Evolutionary conservation across 1,140 invertebrate genomes (phyloP), one percentile per base, ranked within the genome.

Genomic region (Scaptodrosophila lebanonensis): DNA sequence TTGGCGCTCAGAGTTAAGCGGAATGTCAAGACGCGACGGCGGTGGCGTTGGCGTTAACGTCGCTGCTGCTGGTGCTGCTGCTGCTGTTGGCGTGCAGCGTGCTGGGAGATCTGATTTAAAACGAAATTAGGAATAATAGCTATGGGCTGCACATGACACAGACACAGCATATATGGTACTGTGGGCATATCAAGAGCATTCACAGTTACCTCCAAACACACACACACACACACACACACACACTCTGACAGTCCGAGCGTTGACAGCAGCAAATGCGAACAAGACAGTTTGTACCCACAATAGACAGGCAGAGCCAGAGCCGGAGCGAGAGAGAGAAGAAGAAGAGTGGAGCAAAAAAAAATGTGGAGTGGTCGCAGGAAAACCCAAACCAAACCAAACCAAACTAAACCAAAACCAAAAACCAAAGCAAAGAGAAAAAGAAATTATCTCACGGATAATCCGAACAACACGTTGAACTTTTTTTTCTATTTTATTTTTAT

Each of bases 51-150:
- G 58, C 59, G 58, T 54, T 29, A 25, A 15, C 57, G 45, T 32
- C 15, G 43, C 30, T 44, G 25, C 29, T 12, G 42, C 30, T 27
- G 25, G 36, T 48, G 30, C 18, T 15, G 50, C 45, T 22, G 33
- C 33, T 12, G 47, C 39, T 16, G 30, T 45, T 27, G 48, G 17
- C 30, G 27, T 16, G 43, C 42, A 48, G 42, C 69, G 65, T 27
- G 45, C 56, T 59, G 44, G 53, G 22, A 76, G 82, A 84, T 84
- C 70, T 84, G 82, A 84, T 84, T 84, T 84, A 84, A 84, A 76
- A 47, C 62, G 82, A 84, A 84, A 84, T 84, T 84, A 84, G 75
- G 64, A 84, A 84, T 84, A 84, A 84, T 84, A 65, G 83, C 73
- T 63, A 84, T 70, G 66, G 79, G 54, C 69, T 75, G 64, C 73